Evolutionary conservation across 2,113 vertebrate genomes (phyloP).

Genomic region (Probosciger aterrimus): DNA sequence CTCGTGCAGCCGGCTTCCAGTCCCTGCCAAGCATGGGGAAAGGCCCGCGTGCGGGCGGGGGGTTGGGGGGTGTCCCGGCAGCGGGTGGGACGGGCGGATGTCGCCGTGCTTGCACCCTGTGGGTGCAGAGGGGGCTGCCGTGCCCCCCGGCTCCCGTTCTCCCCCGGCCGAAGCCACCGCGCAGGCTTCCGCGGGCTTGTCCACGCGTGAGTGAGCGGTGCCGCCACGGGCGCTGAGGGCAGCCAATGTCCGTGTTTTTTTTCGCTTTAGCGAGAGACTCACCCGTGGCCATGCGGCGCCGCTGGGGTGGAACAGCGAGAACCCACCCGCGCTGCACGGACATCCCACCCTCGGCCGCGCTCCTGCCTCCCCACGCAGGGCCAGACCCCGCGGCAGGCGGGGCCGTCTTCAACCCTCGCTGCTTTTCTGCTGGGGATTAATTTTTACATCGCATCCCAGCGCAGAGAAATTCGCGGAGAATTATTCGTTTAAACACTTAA

Average conservation of each 20-base stretch:
- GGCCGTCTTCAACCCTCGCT: background rate
- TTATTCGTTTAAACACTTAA: background rate
- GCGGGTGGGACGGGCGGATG: background rate
- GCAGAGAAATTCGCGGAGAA: background rate
- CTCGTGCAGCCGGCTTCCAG: accelerated
- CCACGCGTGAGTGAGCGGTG: background rate
- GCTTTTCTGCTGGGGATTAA: background rate
- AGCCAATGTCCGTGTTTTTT: background rate
- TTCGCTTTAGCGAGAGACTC: background rate
- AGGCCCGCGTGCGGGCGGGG: accelerated
- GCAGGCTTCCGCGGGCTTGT: background rate
- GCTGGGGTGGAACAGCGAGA: background rate
- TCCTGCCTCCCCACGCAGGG: background rate
- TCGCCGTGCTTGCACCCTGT: accelerated
- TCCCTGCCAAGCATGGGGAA: accelerated
- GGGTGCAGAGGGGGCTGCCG: too few relatives aligned
- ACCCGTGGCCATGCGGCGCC: background rate
- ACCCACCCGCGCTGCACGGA: background rate
- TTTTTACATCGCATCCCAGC: background rate
- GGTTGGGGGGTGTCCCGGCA: background rate
- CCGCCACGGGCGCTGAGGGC: background rate
- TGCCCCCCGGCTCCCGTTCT: background rate
- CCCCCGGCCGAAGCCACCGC: background rate
- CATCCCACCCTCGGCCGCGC: background rate
- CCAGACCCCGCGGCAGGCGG: background rate